A percentile compares a stretch with the other conserved stretches of the same genome.
These are phyloP conservation scores for Pocillopora verrucosa DNA, from an alignment of 64 coral and sea anemone genomes.

Conservation along the genomic window DNA sequence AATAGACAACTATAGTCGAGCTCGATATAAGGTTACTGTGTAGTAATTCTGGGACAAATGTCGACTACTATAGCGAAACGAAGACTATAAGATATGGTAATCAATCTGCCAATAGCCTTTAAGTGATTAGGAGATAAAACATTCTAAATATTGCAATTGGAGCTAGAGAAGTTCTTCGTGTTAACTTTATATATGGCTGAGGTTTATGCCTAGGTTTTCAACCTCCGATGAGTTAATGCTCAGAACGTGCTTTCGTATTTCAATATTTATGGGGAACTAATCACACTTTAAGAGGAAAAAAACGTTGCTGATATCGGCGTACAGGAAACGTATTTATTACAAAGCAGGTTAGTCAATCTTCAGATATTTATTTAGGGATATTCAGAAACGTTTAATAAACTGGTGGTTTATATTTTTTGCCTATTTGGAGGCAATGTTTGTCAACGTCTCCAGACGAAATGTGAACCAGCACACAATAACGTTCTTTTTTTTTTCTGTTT, in stretches of 20 bases:
- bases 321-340: conserved; percentile 14
- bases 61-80: background rate
- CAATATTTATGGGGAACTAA: background rate
- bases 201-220: background rate
- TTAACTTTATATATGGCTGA: background rate
- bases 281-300: background rate
- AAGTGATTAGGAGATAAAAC: background rate
- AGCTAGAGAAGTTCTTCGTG: background rate
- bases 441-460: background rate
- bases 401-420: background rate
- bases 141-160: background rate
- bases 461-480: conserved; percentile 19
- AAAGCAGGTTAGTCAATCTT: background rate
- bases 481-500: background rate
- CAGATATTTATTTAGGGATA: conserved; percentile 1
- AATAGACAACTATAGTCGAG: background rate
- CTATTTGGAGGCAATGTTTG: background rate
- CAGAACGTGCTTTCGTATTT: background rate
- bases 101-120: background rate
- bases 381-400: conserved; percentile 28
- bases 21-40: background rate
- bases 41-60: background rate
- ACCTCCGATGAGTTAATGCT: background rate
- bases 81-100: background rate
- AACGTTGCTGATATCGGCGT: background rate